phyloP scores from a whole-genome alignment of 2,888 invertebrate genomes.

The Trypoxylon attenuatum region DNA sequence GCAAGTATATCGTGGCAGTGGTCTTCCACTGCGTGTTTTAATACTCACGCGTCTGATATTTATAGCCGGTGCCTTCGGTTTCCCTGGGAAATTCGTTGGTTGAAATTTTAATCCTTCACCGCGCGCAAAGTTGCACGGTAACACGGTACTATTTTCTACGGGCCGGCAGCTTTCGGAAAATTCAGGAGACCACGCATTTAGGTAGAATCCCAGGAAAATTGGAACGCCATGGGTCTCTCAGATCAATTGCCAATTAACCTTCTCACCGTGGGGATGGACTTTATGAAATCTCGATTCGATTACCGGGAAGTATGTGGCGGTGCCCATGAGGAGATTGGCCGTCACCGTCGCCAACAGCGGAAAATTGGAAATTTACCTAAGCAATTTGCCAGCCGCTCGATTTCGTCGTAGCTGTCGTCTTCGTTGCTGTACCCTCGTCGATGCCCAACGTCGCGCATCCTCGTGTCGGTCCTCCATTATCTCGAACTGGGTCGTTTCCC shows the following conservation, averaged over 20 bases:
- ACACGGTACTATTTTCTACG: neutral
- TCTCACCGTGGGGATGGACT: conserved; percentile 38
- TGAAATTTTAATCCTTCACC: neutral
- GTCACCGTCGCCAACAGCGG: conserved; percentile 50
- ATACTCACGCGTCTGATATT: neutral
- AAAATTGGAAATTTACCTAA: conserved; percentile 62
- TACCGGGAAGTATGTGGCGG: conserved; percentile 53
- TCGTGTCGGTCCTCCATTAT: conserved; percentile 43
- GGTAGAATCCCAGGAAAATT: conserved; percentile 39
- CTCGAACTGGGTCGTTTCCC: conserved; percentile 38
- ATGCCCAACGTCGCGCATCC: conserved; percentile 5
- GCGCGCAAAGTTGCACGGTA: neutral
- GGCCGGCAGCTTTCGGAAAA: neutral
- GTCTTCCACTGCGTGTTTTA: neutral
- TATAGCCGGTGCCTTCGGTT: neutral
- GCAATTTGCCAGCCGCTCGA: conserved; percentile 52
- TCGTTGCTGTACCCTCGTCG: conserved; percentile 1
- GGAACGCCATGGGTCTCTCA: conserved; percentile 26
- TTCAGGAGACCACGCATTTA: conserved; percentile 26
- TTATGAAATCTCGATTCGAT: conserved; percentile 62
- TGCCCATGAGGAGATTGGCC: conserved; percentile 43
- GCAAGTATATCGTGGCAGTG: neutral
- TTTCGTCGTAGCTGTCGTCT: conserved; percentile 23
- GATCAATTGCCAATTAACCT: conserved; percentile 68
- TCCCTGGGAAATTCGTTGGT: neutral